A percentile compares a stretch with the other conserved stretches of the same genome.
phyloP scores from a whole-genome alignment of 2,888 invertebrate genomes.

The Lamellibrachia satsuma region DNA sequence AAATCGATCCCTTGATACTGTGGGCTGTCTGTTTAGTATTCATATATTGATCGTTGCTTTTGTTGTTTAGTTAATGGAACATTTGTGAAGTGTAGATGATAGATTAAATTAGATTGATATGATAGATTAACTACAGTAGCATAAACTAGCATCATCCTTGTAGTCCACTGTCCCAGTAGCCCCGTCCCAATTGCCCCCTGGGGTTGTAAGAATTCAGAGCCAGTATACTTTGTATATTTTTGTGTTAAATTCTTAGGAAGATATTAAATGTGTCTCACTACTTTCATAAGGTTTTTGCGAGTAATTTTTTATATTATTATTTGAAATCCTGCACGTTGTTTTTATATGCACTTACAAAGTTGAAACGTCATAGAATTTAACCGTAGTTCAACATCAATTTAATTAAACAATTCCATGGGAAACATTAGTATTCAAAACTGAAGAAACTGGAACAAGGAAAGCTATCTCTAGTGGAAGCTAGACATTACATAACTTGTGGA shows the following conservation, averaged over 20 bases:
- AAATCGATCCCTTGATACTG: background rate
- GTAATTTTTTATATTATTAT: too few species aligned
- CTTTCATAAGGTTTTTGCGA: too few species aligned
- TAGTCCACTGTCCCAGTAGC: too few species aligned
- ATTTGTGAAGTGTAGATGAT: background rate
- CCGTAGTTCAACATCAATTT: background rate
- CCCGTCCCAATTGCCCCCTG: too few species aligned
- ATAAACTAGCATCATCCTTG: background rate
- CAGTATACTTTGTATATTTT: too few species aligned
- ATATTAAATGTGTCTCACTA: too few species aligned
- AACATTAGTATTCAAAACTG: background rate
- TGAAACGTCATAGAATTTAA: background rate
- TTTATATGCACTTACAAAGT: too few species aligned
- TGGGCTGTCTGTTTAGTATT: background rate
- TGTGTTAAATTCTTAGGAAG: too few species aligned
- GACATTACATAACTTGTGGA: background rate
- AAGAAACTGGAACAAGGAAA: background rate
- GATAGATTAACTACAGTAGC: background rate
- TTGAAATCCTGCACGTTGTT: too few species aligned
- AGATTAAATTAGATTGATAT: background rate
- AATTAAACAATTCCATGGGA: background rate
- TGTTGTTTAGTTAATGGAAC: slow-evolving; percentile 12
- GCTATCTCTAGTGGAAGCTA: background rate
- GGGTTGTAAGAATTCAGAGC: too few species aligned
- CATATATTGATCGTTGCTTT: background rate